Conservation (phyloP, 2,888 invertebrate genomes). For the Pteria penguin region DNA sequence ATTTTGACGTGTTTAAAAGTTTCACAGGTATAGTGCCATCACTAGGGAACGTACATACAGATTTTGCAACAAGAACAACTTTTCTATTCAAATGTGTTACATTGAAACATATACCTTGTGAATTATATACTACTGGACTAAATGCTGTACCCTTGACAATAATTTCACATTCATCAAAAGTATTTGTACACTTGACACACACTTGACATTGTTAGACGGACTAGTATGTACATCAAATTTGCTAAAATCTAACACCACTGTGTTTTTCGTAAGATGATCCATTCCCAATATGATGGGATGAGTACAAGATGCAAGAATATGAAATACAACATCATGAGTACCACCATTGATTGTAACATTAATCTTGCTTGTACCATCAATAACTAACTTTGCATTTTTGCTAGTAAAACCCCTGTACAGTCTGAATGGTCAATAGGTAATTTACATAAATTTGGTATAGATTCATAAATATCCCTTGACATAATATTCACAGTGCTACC, state of each 20-base stretch:
- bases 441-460: neutral
- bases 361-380: neutral
- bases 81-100: slow-evolving; percentile 27
- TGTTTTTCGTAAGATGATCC: neutral
- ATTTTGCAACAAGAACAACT: slow-evolving; percentile 29
- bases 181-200: neutral
- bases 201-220: slow-evolving; percentile 16
- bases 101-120: slow-evolving; percentile 25
- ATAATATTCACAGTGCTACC: slow-evolving; percentile 8
- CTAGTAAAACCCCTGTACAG: neutral
- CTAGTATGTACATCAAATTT: neutral
- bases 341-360: neutral
- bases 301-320: neutral
- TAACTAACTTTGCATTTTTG: slow-evolving; percentile 5
- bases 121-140: neutral
- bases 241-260: slow-evolving; percentile 4
- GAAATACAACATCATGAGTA: neutral
- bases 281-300: slow-evolving; percentile 18
- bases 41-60: too few relatives aligned
- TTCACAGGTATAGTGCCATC: too few relatives aligned
- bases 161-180: slow-evolving; percentile 24
- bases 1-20: slow-evolving; percentile 24
- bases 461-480: slow-evolving; percentile 3
- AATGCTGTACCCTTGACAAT: slow-evolving; percentile 18
- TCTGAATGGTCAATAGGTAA: neutral